These are phyloP conservation scores for Drosophila ananassae DNA, from an alignment of 1,140 invertebrate species.

Conservation along the genomic window DNA sequence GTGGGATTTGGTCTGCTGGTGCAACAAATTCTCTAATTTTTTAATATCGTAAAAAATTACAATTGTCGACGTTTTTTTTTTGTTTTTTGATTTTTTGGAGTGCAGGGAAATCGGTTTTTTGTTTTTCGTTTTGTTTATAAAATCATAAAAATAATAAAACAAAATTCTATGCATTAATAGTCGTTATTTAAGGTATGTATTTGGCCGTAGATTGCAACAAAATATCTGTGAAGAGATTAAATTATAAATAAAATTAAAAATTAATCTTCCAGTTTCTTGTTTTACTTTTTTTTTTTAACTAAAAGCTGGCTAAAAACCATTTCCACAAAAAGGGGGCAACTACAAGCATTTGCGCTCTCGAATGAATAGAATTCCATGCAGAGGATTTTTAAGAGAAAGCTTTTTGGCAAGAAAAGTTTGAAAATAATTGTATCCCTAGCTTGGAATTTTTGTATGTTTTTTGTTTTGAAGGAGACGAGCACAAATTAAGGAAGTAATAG, in stretches of 20 bases:
- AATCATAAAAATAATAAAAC: constrained; percentile 58
- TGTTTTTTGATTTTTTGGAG: constrained; percentile 42
- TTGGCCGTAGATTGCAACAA: constrained; percentile 84
- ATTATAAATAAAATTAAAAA: constrained; percentile 83
- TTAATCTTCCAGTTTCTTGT: constrained; percentile 60
- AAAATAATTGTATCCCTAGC: constrained; percentile 17
- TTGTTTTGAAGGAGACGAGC: constrained; percentile 38
- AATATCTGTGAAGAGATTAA: constrained; percentile 84
- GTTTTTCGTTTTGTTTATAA: constrained; percentile 47
- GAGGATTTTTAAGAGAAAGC: constrained; percentile 30
- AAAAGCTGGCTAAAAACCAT: constrained; percentile 57
- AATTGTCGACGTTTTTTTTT: constrained; percentile 63
- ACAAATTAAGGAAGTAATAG: constrained; percentile 46
- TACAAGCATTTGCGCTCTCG: constrained; percentile 60
- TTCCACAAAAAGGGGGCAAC: constrained; percentile 58
- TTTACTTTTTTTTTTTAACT: constrained; percentile 53
- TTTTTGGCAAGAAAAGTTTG: constrained; percentile 33
- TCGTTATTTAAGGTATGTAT: constrained; percentile 83
- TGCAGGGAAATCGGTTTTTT: constrained; percentile 51
- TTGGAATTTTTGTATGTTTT: constrained; percentile 19
- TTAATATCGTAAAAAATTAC: constrained; percentile 72
- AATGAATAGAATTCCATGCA: constrained; percentile 40
- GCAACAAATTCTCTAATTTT: constrained; percentile 74
- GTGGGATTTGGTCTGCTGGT: constrained; percentile 39
- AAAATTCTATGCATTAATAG: constrained; percentile 76